Evolutionary conservation across 1,140 invertebrate genomes (phyloP), one percentile per base, ranked within the genome.

Genomic region (Listronotus bonariensis): DNA sequence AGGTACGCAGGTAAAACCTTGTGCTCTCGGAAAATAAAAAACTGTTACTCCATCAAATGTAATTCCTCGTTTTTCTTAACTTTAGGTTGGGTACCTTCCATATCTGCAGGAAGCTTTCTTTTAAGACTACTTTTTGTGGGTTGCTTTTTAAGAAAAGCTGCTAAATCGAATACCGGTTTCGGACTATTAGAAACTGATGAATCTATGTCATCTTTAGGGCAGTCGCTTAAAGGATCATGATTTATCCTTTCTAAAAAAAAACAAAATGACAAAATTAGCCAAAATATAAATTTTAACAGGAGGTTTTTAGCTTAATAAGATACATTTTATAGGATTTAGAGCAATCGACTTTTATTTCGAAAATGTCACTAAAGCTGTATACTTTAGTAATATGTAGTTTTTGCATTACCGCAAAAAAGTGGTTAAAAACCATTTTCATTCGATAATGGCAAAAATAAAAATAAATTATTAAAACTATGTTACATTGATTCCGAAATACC

Each of bases 1-100:
- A 55, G 96, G 96, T 53, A 99, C 94, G 84, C 96, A 98, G 12
- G 93, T 93, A 80, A 98, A 98, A n/a, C 96, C 96, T 84, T 99
- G 96, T 43, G 92, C 86, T 75, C 96, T 81, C 0, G 92, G 92
- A 79, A 99, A 99, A 82, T 97, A 97, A 80, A 89, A 98, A 0
- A 98, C 94, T 20, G 93, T 96, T 0, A 98, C 95, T 69, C 88
- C 89, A 71, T 95, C 90, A 79, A 98, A 99, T 51, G 90, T 88
- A 63, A 98, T 92, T 38, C 85, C 85, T 65, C 88, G 85, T 75
- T 90, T 91, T 85, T 86, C 76, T 88, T 91, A 18, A 77, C 68
- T 69, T 87, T 85, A 17, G 82, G 77, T 45, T 74, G 79, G 9
- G 79, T 74, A 48, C 75, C 80, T 31, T 75, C 76, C 17, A 78